Base-by-base conservation (phyloP, 2,113 vertebrate species). In the Petaurus breviceps region DNA sequence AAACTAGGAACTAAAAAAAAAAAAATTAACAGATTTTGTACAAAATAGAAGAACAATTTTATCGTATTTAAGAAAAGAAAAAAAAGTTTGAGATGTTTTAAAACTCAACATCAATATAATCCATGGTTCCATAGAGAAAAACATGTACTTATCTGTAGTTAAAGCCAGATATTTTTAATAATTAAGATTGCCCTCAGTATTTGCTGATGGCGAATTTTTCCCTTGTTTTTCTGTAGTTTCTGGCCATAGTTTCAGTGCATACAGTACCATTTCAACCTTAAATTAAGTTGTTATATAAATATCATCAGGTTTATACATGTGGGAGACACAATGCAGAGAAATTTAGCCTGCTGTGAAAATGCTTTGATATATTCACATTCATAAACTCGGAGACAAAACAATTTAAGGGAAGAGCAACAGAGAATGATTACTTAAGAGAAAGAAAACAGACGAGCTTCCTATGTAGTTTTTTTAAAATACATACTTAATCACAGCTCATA, bases 371-470 rank as follows among this genome's bases (percentile, higher is more conserved):
- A 50, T 53, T 96, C 92, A 37, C 51, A 91, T 92, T 37, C 68
- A 43, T 54, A 54, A 89, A 90, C 16, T 23, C 6, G 26, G 68
- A 94, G 68, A 95, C 54, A 47, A 91, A 95, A 94, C 61, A 52
- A 52, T 94, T 46, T 25, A 90, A 54, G 43, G 7, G 37, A 93
- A 94, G 84, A 91, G 26, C 49, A 95, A n/a, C 52, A 95, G 22
- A 93, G 37, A 22, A 77, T n/a, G 37, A 43, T 43, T 77, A 77
- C n/a, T 77, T 77, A 77, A n/a, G 16, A 43, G 37, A 77, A 77
- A 91, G 50, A 91, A 89, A 95, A 93, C 57, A 94, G 37, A 89
- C 3, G 9, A 43, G 43, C 84, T 95, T 94, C 55, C 92, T 93
- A 61, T 46, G 52, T 43, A 51, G 19, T 7, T 23, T 55, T 26